Evolutionary conservation across 2,888 invertebrate genomes (phyloP).

Genomic region (Monochamus alternatus): DNA sequence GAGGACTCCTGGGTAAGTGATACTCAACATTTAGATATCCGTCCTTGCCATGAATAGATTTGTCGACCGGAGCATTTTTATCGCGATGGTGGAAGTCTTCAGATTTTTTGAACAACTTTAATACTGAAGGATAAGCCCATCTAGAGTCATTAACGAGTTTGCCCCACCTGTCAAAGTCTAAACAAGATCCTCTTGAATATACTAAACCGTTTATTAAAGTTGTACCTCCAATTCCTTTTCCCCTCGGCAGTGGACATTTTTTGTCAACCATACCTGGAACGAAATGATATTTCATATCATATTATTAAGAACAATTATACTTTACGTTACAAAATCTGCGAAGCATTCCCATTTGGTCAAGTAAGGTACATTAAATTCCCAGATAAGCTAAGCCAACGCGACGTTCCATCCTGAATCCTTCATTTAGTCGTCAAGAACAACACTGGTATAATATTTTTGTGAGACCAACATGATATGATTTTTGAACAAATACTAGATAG

Average conservation of each 20-base stretch:
- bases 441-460: too few species aligned
- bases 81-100: conserved; percentile 42
- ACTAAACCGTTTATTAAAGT: conserved; percentile 72
- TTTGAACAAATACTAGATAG: too few species aligned
- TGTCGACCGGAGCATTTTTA: conserved; percentile 30
- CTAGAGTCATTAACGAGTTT: conserved; percentile 59
- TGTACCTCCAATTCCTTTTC: conserved; percentile 73
- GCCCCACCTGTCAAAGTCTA: conserved; percentile 72
- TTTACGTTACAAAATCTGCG: too few species aligned
- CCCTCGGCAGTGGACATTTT: conserved; percentile 68
- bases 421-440: too few species aligned
- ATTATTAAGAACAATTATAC: too few species aligned
- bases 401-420: too few species aligned
- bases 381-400: too few species aligned
- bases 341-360: too few species aligned
- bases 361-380: too few species aligned
- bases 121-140: conserved; percentile 75
- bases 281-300: too few species aligned
- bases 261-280: conserved; percentile 47
- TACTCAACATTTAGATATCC: conserved; percentile 53
- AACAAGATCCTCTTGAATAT: conserved; percentile 71
- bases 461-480: too few species aligned
- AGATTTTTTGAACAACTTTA: conserved; percentile 67
- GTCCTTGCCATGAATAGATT: conserved; percentile 35
- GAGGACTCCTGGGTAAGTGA: conserved; percentile 47